Evolutionary conservation across 2,113 vertebrate genomes (phyloP).

Genomic region (Haemorhous mexicanus): DNA sequence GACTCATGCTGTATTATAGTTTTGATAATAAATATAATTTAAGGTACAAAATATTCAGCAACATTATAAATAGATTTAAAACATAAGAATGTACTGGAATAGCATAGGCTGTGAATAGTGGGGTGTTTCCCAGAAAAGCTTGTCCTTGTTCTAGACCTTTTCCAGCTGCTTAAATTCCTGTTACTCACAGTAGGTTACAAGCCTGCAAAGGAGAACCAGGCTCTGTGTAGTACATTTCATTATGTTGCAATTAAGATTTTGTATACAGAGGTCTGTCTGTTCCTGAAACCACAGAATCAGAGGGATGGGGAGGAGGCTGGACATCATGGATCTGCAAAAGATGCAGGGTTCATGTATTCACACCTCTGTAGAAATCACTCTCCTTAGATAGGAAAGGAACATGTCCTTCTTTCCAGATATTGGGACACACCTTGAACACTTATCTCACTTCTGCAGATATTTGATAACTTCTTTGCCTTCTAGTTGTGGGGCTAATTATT

Average conservation of each 20-base stretch:
- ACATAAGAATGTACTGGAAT: constrained; percentile 18
- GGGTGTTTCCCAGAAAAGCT: not conserved
- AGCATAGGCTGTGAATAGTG: not conserved
- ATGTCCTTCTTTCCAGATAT: not conserved
- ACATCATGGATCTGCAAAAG: not conserved
- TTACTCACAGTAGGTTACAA: not conserved
- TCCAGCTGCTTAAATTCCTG: not conserved
- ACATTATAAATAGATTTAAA: constrained; percentile 56
- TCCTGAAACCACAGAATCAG: not conserved
- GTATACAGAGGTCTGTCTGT: not conserved
- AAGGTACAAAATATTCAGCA: constrained; percentile 49
- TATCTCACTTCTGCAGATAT: not conserved
- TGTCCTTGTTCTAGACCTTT: not conserved
- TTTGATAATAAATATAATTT: constrained; percentile 66
- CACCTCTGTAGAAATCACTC: not conserved
- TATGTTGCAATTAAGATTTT: not conserved
- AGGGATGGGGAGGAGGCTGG: not conserved
- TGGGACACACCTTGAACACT: not conserved
- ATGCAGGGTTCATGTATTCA: not conserved
- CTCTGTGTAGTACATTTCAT: not conserved
- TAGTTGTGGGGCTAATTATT: not conserved
- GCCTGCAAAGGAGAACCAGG: not conserved
- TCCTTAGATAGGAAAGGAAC: not conserved
- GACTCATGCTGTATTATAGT: constrained; percentile 61
- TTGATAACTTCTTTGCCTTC: not conserved